Evolutionary conservation across 2,797 vertebrate species (phyloP).

Genomic region (Premnoplex brunnescens): DNA sequence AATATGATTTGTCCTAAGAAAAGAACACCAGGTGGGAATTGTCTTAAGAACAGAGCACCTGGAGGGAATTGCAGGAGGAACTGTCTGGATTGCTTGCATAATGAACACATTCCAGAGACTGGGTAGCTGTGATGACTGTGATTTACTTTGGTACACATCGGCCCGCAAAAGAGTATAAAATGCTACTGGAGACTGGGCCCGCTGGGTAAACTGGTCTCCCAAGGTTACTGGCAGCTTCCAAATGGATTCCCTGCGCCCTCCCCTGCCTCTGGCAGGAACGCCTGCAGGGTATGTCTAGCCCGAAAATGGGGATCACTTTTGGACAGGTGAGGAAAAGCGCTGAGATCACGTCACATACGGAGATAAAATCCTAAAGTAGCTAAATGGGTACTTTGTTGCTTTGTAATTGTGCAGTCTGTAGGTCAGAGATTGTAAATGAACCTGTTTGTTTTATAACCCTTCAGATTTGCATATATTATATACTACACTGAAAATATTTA

Average conservation of each 20-base stretch:
- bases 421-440: not conserved
- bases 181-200: not conserved
- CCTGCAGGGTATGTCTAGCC: not conserved
- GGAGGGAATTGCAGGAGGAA: not conserved
- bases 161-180: not conserved
- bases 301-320: not conserved
- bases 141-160: not conserved
- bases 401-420: not conserved
- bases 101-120: not conserved
- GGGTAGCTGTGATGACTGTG: not conserved
- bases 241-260: not conserved
- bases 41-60: not conserved
- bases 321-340: not conserved
- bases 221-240: not conserved
- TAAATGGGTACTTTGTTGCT: not conserved
- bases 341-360: fast-evolving
- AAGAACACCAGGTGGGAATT: not conserved
- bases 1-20: not conserved
- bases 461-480: not conserved
- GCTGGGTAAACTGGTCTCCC: not conserved
- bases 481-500: not conserved
- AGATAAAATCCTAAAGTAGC: not conserved
- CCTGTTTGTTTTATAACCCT: not conserved
- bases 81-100: not conserved
- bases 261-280: fast-evolving